Percentiles rank a stretch among this genome's conserved stretches.
Evolutionary conservation across 2,797 vertebrate species (phyloP).

Genomic region (Lagodon rhomboides): DNA sequence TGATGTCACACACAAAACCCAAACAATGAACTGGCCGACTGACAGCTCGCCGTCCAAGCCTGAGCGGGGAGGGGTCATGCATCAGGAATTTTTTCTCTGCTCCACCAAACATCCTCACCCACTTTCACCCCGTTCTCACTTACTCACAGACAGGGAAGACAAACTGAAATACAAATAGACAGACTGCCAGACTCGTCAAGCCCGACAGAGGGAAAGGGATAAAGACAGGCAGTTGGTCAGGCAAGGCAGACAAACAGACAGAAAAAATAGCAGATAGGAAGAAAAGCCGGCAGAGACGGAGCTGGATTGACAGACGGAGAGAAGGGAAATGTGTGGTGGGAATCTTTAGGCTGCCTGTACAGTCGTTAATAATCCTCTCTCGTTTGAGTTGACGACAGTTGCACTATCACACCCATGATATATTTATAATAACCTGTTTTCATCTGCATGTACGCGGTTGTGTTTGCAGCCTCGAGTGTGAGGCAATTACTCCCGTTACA

Average conservation of each 20-base stretch:
- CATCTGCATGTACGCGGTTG: conserved; percentile 16
- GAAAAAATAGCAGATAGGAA: conserved; percentile 15
- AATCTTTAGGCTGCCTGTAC: conserved; percentile 3
- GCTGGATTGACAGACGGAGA: conserved; percentile 34
- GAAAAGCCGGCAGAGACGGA: conserved; percentile 12
- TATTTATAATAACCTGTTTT: conserved; percentile 43
- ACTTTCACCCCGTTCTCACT: conserved; percentile 64
- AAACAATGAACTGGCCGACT: conserved; percentile 69
- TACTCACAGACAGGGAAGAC: conserved; percentile 57
- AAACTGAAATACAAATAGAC: conserved; percentile 69
- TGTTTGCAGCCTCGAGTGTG: conserved; percentile 29
- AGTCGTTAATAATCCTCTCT: conserved; percentile 21
- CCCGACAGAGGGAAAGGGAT: conserved; percentile 33
- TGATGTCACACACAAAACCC: conserved; percentile 60
- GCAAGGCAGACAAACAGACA: conserved; percentile 52
- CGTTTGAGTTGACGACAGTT: conserved; percentile 2
- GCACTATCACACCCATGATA: conserved; percentile 4
- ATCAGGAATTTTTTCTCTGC: conserved; percentile 68
- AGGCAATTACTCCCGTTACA: conserved; percentile 37
- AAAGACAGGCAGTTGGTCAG: conserved; percentile 53
- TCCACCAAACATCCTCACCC: conserved; percentile 66
- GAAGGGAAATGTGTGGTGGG: not conserved
- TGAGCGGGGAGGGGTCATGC: conserved; percentile 58
- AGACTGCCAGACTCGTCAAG: conserved; percentile 61
- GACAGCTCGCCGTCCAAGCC: conserved; percentile 60